phyloP scores from a whole-genome alignment of 2,888 invertebrate genomes.

The Adela reaumurella region DNA sequence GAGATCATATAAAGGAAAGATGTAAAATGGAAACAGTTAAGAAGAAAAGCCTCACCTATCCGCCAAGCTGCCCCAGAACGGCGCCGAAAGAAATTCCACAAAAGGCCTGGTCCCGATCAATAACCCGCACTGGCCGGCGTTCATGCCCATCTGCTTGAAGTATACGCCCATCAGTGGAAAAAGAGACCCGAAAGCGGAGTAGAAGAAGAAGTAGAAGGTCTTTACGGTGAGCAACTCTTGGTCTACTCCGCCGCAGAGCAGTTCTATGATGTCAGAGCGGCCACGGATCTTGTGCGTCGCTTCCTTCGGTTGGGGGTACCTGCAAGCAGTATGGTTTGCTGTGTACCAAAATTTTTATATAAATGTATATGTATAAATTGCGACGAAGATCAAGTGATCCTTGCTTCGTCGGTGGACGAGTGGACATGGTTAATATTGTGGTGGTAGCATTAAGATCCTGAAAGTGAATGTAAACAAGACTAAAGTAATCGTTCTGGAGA shows the following conservation, averaged over 20 bases:
- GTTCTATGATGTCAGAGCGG: constrained; percentile 78
- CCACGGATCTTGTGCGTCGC: constrained; percentile 88
- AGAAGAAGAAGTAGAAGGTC: constrained; percentile 99
- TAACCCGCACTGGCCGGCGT: constrained; percentile 90
- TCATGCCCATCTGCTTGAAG: constrained; percentile 99
- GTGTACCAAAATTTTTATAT: neutral
- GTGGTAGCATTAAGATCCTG: too few relatives aligned
- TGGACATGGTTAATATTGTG: too few relatives aligned
- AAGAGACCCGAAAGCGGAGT: constrained; percentile 96
- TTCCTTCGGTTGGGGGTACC: constrained; percentile 83
- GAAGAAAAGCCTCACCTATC: constrained; percentile 70
- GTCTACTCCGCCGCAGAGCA: constrained; percentile 81
- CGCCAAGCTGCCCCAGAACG: constrained; percentile 96
- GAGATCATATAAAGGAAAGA: too few relatives aligned
- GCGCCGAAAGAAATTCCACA: constrained; percentile 94
- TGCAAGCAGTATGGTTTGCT: constrained; percentile 18
- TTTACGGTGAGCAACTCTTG: constrained; percentile 92
- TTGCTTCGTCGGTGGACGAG: too few relatives aligned
- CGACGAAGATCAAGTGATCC: too few relatives aligned
- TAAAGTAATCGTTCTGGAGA: too few relatives aligned
- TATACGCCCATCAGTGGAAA: constrained; percentile 98
- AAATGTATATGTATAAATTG: too few relatives aligned
- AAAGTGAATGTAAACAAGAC: too few relatives aligned
- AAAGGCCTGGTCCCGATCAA: constrained; percentile 95
- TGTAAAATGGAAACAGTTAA: too few relatives aligned